Evolutionary conservation across 2,113 vertebrate species (phyloP).

Genomic region (Syngnathoides biaculeatus): DNA sequence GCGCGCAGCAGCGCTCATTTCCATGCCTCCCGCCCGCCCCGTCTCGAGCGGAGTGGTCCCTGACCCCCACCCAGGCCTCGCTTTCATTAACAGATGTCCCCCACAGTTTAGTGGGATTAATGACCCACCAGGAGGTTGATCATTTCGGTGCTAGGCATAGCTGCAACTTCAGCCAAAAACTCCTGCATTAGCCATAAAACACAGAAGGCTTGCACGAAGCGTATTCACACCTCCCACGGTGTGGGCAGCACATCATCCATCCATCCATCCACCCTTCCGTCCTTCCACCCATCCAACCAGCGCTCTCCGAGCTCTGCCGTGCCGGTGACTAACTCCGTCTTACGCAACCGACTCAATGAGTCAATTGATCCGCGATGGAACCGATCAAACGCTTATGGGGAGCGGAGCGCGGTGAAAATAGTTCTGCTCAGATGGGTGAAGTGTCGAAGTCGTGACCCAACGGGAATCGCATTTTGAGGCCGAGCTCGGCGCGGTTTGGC

Average conservation of each 20-base stretch:
- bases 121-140: constrained; percentile 58
- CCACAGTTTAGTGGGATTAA: constrained; percentile 63
- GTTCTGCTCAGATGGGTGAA: neutral
- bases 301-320: constrained; percentile 37
- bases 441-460: constrained; percentile 8
- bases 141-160: constrained; percentile 43
- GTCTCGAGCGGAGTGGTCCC: constrained; percentile 47
- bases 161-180: constrained; percentile 53
- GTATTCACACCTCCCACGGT: constrained; percentile 61
- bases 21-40: constrained; percentile 37
- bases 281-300: constrained; percentile 60
- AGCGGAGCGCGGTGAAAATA: neutral
- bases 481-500: neutral
- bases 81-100: constrained; percentile 56
- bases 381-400: constrained; percentile 33
- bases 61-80: constrained; percentile 48
- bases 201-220: constrained; percentile 48
- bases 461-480: constrained; percentile 45
- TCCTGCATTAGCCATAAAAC: constrained; percentile 63
- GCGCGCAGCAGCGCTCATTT: constrained; percentile 45
- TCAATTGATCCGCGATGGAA: constrained; percentile 54
- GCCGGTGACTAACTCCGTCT: constrained; percentile 67
- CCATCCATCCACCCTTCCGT: constrained; percentile 34
- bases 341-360: constrained; percentile 64
- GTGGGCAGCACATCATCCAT: constrained; percentile 62